Base-by-base conservation (phyloP, 2,888 invertebrate species). In the Conchocele bisecta region DNA sequence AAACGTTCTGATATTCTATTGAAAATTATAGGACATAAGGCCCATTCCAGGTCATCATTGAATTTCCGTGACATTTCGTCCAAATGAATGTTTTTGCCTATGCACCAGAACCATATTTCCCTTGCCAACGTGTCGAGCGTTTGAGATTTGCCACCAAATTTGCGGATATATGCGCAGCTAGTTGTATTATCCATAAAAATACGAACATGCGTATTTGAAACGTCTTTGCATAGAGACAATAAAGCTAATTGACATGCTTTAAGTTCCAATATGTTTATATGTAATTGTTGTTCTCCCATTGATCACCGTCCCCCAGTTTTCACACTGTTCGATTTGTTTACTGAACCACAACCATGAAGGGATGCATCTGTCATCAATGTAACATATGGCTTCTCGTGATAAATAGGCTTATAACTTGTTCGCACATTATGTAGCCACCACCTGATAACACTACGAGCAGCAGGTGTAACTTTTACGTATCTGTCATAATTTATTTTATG, bases 181-280 rank as follows among this genome's bases (percentile, higher is more conserved):
- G 70, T 71, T 26, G 74, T 61, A 42, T 78, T 78, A 29, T 78
- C 74, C 37, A 70, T 64, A 22, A 53, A 61, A 1, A 77, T 24
- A 22, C 53, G 58, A 7, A 77, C 41, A 44, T 77, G 73, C 28
- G 15, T 46, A 39, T 59, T n/a, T 48, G n/a, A n/a, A n/a, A n/a
- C n/a, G n/a, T n/a, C n/a, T n/a, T n/a, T n/a, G n/a, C n/a, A n/a
- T n/a, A n/a, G n/a, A n/a, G n/a, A n/a, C n/a, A n/a, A n/a, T 48
- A 48, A 48, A n/a, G 29, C 3, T 26, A 73, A 53, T 26, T 57
- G 56, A 29, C 63, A 69, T 13, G 68, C 73, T 50, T 69, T 61
- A 13, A 76, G 37, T 48, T 73, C 73, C 15, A 73, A 58, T 33
- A 54, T 33, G 48, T 72, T 69, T 17, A 76, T 72, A 28, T 76